phyloP scores from a whole-genome alignment of 2,797 vertebrate genomes.

The Galaxias olidus region DNA sequence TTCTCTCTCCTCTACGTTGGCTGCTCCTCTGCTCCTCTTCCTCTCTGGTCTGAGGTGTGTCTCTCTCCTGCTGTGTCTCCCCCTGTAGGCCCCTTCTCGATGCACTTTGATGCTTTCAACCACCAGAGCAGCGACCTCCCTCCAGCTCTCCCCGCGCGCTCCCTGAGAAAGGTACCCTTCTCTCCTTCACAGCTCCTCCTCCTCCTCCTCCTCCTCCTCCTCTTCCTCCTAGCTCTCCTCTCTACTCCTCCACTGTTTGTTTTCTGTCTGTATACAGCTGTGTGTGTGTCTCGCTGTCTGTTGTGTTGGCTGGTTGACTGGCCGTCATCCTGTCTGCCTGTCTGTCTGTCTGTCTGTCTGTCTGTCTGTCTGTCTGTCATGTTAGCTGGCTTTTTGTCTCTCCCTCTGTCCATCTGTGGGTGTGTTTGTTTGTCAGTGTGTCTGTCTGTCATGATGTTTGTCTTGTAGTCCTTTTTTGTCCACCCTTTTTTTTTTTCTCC shows the following conservation, averaged over 20 bases:
- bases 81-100: constrained; percentile 86
- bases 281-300: not conserved
- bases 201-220: constrained; percentile 23
- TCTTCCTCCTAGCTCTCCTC: not conserved
- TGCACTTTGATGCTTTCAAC: constrained; percentile 94
- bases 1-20: not conserved
- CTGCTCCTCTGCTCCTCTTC: not conserved
- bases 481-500: not conserved
- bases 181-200: constrained; percentile 17
- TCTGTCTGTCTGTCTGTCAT: not conserved
- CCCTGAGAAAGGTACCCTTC: constrained; percentile 89
- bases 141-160: constrained; percentile 89
- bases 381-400: not conserved
- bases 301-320: not conserved
- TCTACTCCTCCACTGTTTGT: not conserved
- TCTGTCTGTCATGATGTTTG: not conserved
- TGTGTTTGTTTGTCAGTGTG: not conserved
- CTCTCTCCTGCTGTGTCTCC: constrained; percentile 67
- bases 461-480: not conserved
- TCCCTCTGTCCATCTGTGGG: not conserved
- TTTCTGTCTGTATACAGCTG: constrained; percentile 15
- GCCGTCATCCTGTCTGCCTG: too few species aligned
- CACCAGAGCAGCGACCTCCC: constrained; percentile 88
- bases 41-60: constrained; percentile 29
- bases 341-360: not conserved